Conservation (phyloP, 2,797 vertebrate genomes). For the Falco naumanni region DNA sequence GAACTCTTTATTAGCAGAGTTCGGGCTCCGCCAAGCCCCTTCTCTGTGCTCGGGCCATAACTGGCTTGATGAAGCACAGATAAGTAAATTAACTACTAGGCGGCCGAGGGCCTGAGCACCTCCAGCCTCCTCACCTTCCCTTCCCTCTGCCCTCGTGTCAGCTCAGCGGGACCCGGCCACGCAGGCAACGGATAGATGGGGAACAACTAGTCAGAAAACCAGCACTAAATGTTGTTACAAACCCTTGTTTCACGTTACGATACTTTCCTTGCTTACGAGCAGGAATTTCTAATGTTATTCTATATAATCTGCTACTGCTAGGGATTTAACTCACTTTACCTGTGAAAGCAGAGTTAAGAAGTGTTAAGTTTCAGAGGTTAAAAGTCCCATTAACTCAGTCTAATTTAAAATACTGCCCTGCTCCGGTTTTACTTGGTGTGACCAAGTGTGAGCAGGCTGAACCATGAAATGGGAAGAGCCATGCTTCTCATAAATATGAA, state of each 20-base stretch:
- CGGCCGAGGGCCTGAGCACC: not conserved
- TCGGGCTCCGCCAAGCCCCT: not conserved
- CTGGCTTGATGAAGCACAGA: not conserved
- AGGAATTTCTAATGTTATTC: too few species aligned
- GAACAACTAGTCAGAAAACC: not conserved
- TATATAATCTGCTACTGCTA: accelerated
- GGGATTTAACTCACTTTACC: not conserved
- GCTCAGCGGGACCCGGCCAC: not conserved
- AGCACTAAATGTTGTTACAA: accelerated
- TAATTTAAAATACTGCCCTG: not conserved
- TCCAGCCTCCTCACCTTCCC: too few species aligned
- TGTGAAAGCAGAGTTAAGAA: not conserved
- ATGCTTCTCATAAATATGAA: not conserved
- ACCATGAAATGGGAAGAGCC: not conserved
- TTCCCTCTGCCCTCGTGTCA: too few species aligned
- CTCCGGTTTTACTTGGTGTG: not conserved
- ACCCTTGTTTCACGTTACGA: not conserved
- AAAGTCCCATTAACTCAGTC: not conserved
- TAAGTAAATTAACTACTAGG: not conserved
- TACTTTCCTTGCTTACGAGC: not conserved
- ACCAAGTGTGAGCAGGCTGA: accelerated
- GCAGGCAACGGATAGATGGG: not conserved
- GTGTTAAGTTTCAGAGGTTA: not conserved
- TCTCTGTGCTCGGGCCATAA: not conserved
- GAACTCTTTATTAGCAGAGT: not conserved